phyloP scores from a whole-genome alignment of 1,140 invertebrate species.

The Wiebesia pumilae region DNA sequence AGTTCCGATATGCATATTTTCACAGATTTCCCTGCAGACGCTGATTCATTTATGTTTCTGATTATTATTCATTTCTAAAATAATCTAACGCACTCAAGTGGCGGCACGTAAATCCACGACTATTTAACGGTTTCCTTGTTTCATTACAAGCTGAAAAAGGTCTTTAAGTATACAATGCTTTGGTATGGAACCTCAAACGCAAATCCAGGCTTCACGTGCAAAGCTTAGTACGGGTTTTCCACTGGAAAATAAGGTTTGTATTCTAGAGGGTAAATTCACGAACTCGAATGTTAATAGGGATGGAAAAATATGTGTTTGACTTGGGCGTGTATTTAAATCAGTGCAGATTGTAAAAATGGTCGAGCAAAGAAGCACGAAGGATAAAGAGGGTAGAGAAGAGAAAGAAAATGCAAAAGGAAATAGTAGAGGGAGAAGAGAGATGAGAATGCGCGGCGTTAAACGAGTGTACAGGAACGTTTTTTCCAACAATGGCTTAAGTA shows the following conservation, averaged over 20 bases:
- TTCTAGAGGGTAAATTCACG: conserved; percentile 26
- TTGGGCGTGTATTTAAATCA: conserved; percentile 39
- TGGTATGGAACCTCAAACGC: conserved; percentile 33
- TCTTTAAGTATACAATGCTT: conserved; percentile 26
- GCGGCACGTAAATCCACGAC: neutral
- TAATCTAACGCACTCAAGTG: too few species aligned
- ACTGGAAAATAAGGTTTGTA: conserved; percentile 45
- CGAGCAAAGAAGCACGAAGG: neutral
- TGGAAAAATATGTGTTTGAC: conserved; percentile 36
- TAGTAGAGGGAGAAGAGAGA: neutral
- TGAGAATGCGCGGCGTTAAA: conserved; percentile 10
- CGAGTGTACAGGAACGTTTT: conserved; percentile 6
- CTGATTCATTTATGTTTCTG: neutral
- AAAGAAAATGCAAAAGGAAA: conserved; percentile 9
- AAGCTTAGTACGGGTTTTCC: conserved; percentile 1
- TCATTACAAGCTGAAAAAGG: conserved; percentile 32
- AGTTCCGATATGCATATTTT: too few species aligned
- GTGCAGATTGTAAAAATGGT: conserved; percentile 35
- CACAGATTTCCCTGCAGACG: too few species aligned
- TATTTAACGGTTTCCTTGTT: conserved; percentile 42
- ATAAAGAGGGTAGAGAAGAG: neutral
- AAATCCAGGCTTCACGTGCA: conserved; percentile 5
- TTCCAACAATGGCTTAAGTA: conserved; percentile 38
- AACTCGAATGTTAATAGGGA: conserved; percentile 36
- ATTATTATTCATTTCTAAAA: too few species aligned